Conservation (phyloP, 2,888 invertebrate species). For the Drosophila setosimentum region DNA sequence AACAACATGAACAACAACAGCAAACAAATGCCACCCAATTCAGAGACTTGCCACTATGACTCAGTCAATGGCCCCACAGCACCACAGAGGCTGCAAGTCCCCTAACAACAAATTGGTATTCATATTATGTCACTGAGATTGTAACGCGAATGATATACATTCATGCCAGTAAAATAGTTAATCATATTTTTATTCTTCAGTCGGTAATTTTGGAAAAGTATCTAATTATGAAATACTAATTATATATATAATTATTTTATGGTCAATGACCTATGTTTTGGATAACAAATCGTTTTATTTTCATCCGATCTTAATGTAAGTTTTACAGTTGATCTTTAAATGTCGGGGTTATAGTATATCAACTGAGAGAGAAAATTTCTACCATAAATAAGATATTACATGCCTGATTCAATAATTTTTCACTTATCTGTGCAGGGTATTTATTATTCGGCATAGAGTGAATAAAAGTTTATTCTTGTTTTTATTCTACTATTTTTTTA, state of each 20-base stretch:
- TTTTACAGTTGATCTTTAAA: neutral
- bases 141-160: neutral
- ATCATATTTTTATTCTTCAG: neutral
- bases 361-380: neutral
- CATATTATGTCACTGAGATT: no score
- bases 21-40: conserved; percentile 48
- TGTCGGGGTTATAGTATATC: neutral
- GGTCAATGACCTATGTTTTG: no score
- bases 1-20: conserved; percentile 25
- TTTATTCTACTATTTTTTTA: conserved; percentile 3
- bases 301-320: neutral
- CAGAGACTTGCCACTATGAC: conserved; percentile 43
- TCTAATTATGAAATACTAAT: neutral
- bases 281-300: neutral
- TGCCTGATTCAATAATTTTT: neutral
- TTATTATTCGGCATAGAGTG: neutral
- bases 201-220: neutral
- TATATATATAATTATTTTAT: neutral
- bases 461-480: neutral
- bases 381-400: neutral
- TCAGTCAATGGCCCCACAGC: conserved; percentile 52
- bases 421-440: neutral
- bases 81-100: neutral
- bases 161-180: neutral
- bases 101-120: neutral